Base-by-base conservation (phyloP, 1,140 invertebrate genomes). In the Anastatus disparis region DNA sequence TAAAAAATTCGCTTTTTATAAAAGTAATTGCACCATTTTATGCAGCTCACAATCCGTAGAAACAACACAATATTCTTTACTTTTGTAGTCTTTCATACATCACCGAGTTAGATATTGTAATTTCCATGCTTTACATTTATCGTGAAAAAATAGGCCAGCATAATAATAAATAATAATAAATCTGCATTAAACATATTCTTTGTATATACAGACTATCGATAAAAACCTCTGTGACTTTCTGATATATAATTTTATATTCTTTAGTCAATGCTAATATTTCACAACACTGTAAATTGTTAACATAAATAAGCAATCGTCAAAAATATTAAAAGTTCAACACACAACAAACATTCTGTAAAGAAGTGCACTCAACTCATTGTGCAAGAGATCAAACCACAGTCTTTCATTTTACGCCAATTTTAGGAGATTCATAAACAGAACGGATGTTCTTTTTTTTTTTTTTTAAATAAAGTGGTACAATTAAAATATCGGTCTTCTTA, bases 111-210 rank as follows among this genome's bases (percentile, higher is more conserved):
- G 38, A 55, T 44, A 65, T 42, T 40, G 17, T 38, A 55, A 42
- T 22, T 42, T 24, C 15, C n/a, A 27, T 26, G 48, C 24, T 27
- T 38, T 24, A 50, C 35, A 46, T 20, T 31, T 58, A 56, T 12
- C 40, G n/a, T 44, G 10, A 58, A n/a, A 66, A 67, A 27, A 68
- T 50, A 59, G 55, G 31, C 31, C 42, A 68, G 7, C 20, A 59
- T 46, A 27, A 59, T 59, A 48, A 68, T n/a, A n/a, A n/a, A n/a
- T n/a, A n/a, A 59, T 68, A 59, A 66, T 53, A 42, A 58, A n/a
- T 59, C 17, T 58, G 58, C 44, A 22, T 38, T 58, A n/a, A 67
- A 66, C 53, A 24, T 59, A 40, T 50, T 67, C 15, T 12, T 55
- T 68, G 13, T 3, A 58, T 67, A 6, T 35, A 35, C 8, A 56